Percentiles rank a stretch among this genome's conserved stretches.
These are phyloP conservation scores for Cladopsammia gracilis DNA, from an alignment of 64 coral and sea anemone genomes.

Conservation along the genomic window DNA sequence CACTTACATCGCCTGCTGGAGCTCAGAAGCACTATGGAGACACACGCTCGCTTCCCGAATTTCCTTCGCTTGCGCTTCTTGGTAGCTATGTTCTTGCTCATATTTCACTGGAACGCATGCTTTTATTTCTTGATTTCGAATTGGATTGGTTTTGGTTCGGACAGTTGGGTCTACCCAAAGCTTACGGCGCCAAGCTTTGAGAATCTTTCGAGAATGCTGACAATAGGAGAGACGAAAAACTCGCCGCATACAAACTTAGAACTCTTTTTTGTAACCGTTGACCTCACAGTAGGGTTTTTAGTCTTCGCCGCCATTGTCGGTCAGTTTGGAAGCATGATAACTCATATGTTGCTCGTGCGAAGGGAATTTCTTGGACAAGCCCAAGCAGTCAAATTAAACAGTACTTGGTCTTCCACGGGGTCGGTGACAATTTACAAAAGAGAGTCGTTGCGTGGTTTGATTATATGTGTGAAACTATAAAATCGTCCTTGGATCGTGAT, in stretches of 20 bases:
- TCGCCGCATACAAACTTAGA: slow-evolving; percentile 78
- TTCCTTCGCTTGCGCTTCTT: slow-evolving; percentile 1
- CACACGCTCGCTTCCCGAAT: slow-evolving; percentile 1
- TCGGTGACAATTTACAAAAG: slow-evolving; percentile 68
- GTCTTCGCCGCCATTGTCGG: slow-evolving; percentile 82
- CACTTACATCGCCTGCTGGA: slow-evolving; percentile 2
- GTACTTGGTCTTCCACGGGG: slow-evolving; percentile 66
- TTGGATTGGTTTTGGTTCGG: slow-evolving; percentile 75
- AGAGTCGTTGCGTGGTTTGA: slow-evolving; percentile 85
- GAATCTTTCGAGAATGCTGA: slow-evolving; percentile 69
- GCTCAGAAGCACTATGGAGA: background rate
- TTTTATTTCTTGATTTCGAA: slow-evolving; percentile 81
- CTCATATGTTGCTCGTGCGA: slow-evolving; percentile 61
- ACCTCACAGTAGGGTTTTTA: slow-evolving; percentile 74
- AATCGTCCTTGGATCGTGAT: slow-evolving; percentile 59
- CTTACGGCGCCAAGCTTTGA: slow-evolving; percentile 52
- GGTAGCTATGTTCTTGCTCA: background rate
- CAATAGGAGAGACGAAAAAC: slow-evolving; percentile 83
- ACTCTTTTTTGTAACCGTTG: slow-evolving; percentile 78
- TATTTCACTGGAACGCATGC: slow-evolving; percentile 90
- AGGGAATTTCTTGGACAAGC: slow-evolving; percentile 75
- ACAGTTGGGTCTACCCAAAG: slow-evolving; percentile 83
- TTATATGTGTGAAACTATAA: slow-evolving; percentile 83
- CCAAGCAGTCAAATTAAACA: slow-evolving; percentile 80
- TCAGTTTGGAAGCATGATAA: slow-evolving; percentile 80